Evolutionary conservation across 2,797 vertebrate genomes (phyloP).

Genomic region (Myotis planiceps): DNA sequence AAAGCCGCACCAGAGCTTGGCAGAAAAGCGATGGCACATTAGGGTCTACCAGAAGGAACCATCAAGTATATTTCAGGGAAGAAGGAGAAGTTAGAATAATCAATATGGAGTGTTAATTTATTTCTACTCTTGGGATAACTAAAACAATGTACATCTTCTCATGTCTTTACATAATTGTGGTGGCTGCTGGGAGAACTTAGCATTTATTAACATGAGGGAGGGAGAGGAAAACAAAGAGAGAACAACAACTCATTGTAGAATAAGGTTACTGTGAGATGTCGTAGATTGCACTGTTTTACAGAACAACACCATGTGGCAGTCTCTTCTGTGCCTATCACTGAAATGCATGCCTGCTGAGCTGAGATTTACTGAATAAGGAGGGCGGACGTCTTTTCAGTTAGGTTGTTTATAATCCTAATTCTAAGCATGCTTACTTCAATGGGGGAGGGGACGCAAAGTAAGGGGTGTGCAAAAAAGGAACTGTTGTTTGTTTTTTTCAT

Average conservation of each 20-base stretch:
- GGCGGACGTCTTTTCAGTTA: slow-evolving; percentile 16
- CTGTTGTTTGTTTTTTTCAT: slow-evolving; percentile 32
- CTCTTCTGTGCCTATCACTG: neutral
- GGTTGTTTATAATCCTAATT: slow-evolving; percentile 45
- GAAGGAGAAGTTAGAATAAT: slow-evolving; percentile 52
- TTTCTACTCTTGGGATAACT: slow-evolving; percentile 2
- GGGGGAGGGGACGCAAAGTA: neutral
- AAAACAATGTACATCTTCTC: neutral
- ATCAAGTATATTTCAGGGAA: slow-evolving; percentile 65
- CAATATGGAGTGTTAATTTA: slow-evolving; percentile 51
- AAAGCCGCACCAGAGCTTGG: slow-evolving; percentile 62
- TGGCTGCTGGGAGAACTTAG: neutral
- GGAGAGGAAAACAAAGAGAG: neutral
- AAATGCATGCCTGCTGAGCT: slow-evolving; percentile 33
- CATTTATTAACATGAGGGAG: slow-evolving; percentile 38
- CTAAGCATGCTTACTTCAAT: slow-evolving; percentile 41
- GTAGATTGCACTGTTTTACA: neutral
- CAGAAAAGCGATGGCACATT: slow-evolving; percentile 57
- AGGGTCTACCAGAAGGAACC: slow-evolving; percentile 58
- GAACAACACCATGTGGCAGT: neutral
- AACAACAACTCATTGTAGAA: neutral
- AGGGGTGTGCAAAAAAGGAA: neutral
- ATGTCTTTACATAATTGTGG: slow-evolving; percentile 35
- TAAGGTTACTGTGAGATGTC: slow-evolving; percentile 13
- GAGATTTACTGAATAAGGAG: slow-evolving; percentile 27